Conservation (phyloP, 2,888 invertebrate species). For the Dromius quadrimaculatus region DNA sequence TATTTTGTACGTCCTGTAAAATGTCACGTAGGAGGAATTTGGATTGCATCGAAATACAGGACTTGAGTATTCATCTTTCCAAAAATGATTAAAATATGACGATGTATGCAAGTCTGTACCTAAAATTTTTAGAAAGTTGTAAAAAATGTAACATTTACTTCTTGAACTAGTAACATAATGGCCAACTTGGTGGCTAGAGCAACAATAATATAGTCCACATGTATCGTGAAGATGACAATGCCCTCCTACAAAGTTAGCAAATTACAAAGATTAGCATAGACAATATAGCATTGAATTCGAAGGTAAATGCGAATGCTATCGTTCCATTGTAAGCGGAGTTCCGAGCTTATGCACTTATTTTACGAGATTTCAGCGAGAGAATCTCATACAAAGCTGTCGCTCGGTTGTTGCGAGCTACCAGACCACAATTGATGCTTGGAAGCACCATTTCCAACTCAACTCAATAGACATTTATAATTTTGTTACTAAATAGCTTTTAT, state of each 20-base stretch:
- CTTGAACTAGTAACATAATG: too few relatives aligned
- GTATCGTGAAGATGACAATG: neutral
- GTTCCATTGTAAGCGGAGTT: slow-evolving; percentile 14
- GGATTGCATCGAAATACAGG: too few relatives aligned
- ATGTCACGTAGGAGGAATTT: neutral
- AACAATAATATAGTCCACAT: neutral
- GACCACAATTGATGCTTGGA: slow-evolving; percentile 17
- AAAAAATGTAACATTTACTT: too few relatives aligned
- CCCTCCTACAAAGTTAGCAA: slow-evolving; percentile 11
- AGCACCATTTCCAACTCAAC: slow-evolving; percentile 10
- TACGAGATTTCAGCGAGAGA: slow-evolving; percentile 16
- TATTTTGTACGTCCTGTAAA: neutral
- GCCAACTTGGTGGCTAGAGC: neutral
- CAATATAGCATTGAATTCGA: slow-evolving; percentile 16
- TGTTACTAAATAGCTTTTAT: slow-evolving; percentile 28
- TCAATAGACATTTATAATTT: slow-evolving; percentile 19
- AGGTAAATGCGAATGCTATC: slow-evolving; percentile 20
- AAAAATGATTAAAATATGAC: too few relatives aligned
- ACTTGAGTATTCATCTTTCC: too few relatives aligned
- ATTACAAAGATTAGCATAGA: slow-evolving; percentile 14
- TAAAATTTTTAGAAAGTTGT: too few relatives aligned
- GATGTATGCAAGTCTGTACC: too few relatives aligned
- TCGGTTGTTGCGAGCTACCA: neutral
- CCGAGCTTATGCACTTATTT: slow-evolving; percentile 16
- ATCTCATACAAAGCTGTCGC: neutral